These are phyloP conservation scores for Sandelia bainsii DNA, from an alignment of 2,797 vertebrate species.

Conservation along the genomic window DNA sequence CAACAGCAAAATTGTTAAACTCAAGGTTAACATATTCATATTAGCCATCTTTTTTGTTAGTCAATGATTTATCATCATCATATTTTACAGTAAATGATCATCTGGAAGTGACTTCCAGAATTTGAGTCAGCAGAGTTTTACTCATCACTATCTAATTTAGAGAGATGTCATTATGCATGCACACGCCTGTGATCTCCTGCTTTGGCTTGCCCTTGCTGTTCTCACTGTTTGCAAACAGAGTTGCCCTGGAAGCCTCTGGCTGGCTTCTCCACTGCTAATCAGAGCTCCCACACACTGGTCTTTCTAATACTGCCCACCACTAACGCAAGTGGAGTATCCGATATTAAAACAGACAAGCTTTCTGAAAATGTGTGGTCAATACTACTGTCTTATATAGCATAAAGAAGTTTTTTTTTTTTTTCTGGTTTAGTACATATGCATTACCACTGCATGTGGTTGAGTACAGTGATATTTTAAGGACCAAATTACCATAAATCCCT, in stretches of 20 bases:
- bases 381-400: constrained; percentile 8
- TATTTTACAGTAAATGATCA: constrained; percentile 64
- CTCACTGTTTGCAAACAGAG: constrained; percentile 73
- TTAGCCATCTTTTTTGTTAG: constrained; percentile 49
- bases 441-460: background rate
- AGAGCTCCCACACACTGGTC: constrained; percentile 64
- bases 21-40: constrained; percentile 76
- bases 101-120: constrained; percentile 43
- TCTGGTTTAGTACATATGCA: background rate
- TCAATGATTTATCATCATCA: constrained; percentile 64
- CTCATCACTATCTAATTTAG: constrained; percentile 65
- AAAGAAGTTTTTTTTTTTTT: background rate
- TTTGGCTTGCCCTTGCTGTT: constrained; percentile 65
- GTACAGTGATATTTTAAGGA: background rate
- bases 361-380: constrained; percentile 17
- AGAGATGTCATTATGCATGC: constrained; percentile 61
- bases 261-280: constrained; percentile 77
- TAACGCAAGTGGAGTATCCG: constrained; percentile 46
- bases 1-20: constrained; percentile 66
- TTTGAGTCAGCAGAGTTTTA: constrained; percentile 61
- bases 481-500: background rate
- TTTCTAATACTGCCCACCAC: constrained; percentile 53
- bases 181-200: constrained; percentile 53
- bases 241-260: constrained; percentile 74
- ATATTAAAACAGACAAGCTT: constrained; percentile 51